Base-by-base conservation (phyloP, 2,113 vertebrate species). In the Ctenomys sociabilis region DNA sequence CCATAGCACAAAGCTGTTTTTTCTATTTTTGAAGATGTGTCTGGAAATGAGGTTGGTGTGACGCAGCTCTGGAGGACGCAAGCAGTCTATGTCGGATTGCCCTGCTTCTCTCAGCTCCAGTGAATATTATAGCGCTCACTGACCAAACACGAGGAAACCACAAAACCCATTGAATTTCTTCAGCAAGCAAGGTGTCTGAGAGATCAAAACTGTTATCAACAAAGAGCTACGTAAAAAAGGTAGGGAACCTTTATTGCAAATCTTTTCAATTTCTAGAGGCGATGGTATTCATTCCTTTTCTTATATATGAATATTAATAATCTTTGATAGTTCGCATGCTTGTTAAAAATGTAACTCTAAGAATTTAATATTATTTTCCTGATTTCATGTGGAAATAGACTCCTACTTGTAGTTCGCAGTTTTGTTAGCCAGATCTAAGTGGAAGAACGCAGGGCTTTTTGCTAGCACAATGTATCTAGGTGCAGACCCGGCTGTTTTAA, bases 111-210 rank as follows among this genome's bases (percentile, higher is more conserved):
- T 85, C 52, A 78, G n/a, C 87, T 93, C 83, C 63, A 32, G 43
- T 77, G 90, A 85, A 43, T 52, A 35, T 49, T 52, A 45, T 45
- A 54, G 63, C 2, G 73, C 77, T 92, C 16, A 63, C 68, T 85
- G 52, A 85, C 64, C 37, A 90, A 88, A 94, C 68, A 54, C 1
- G 28, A 61, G 61, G 40, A 78, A 84, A 64, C 24, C 66, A 19
- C 85, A 90, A 85, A 89, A 66, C 32, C 40, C 40, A 75, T 59
- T 49, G n/a, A 88, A 90, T 88, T 70, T 88, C 40, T 83, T 88
- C 11, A 61, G 66, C 16, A 95, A 35, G 61, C 4, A 10, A 19
- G 83, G 32, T 88, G 21, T 40, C 82, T n/a, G 26, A 88, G 88
- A 95, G 30, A 83, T 88, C 19, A 77, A 85, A 82, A 37, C 54